A percentile compares a stretch with the other conserved stretches of the same genome.
These are phyloP conservation scores for Fistularia tabacaria DNA, from an alignment of 2,797 vertebrate genomes.

Conservation along the genomic window DNA sequence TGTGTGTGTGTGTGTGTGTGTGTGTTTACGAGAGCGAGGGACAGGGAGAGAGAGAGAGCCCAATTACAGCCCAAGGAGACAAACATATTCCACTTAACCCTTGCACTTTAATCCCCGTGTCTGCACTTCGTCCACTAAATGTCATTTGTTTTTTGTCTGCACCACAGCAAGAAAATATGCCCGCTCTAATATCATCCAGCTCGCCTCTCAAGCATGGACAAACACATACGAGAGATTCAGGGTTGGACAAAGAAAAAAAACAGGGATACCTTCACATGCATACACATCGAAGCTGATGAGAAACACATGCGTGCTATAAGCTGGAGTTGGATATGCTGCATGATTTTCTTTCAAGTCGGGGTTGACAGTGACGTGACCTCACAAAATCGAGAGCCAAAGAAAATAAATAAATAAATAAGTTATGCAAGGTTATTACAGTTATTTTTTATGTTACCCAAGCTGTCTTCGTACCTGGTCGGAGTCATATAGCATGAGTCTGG, in stretches of 20 bases:
- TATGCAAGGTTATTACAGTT: conserved; percentile 9
- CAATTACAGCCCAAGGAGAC: conserved; percentile 35
- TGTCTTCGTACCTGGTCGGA: conserved; percentile 9
- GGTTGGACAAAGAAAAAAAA: conserved; percentile 5
- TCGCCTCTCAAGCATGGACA: neutral
- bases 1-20: too few relatives aligned
- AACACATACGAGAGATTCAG: conserved; percentile 6
- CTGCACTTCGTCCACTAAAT: conserved; percentile 20
- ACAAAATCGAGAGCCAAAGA: conserved; percentile 3
- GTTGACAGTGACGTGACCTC: conserved; percentile 10
- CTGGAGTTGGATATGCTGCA: conserved; percentile 8
- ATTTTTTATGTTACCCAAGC: conserved; percentile 7
- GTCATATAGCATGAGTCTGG: conserved; percentile 8
- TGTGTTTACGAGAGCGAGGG: conserved; percentile 15
- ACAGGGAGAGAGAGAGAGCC: neutral
- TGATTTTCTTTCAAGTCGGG: conserved; percentile 6
- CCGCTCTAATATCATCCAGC: conserved; percentile 29
- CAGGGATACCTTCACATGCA: conserved; percentile 39
- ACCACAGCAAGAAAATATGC: conserved; percentile 27
- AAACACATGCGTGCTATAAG: conserved; percentile 49
- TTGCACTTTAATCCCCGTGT: conserved; percentile 20
- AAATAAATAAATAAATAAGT: conserved; percentile 1
- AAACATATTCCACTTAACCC: conserved; percentile 14
- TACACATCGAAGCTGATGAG: conserved; percentile 43
- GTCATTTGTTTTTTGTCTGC: conserved; percentile 32